Percentiles rank a stretch among this genome's conserved stretches.
phyloP scores from a whole-genome alignment of 2,113 vertebrate species.

The Herpailurus yagouaroundi region DNA sequence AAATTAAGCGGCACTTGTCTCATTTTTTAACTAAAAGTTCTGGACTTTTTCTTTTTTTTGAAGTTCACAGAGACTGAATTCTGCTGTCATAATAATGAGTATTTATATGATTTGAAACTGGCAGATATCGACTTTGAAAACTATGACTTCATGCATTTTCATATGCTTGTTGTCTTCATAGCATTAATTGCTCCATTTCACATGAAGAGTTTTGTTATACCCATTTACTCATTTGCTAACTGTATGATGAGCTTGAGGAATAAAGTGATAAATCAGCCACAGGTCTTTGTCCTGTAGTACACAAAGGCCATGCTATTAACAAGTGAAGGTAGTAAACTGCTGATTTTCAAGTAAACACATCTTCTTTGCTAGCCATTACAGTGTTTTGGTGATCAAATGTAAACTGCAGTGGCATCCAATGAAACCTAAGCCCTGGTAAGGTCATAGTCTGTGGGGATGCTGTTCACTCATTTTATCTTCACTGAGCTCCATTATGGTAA shows the following conservation, averaged over 20 bases:
- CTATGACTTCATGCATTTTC: background rate
- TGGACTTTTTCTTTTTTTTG: background rate
- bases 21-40: background rate
- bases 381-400: background rate
- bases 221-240: constrained; percentile 23
- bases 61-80: background rate
- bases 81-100: background rate
- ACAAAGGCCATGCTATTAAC: background rate
- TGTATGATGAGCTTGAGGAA: background rate
- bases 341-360: constrained; percentile 14
- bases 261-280: background rate
- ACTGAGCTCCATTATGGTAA: background rate
- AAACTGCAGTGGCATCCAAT: background rate
- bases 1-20: background rate
- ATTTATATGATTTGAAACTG: background rate
- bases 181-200: background rate
- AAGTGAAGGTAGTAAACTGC: background rate
- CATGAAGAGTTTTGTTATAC: background rate
- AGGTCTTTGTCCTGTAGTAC: background rate
- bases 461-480: background rate
- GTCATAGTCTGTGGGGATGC: background rate
- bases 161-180: background rate
- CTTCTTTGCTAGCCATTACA: background rate
- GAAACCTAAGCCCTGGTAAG: background rate
- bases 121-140: background rate